These are phyloP conservation scores for Bombyx mandarina DNA, from an alignment of 1,140 invertebrate species.

Conservation along the genomic window DNA sequence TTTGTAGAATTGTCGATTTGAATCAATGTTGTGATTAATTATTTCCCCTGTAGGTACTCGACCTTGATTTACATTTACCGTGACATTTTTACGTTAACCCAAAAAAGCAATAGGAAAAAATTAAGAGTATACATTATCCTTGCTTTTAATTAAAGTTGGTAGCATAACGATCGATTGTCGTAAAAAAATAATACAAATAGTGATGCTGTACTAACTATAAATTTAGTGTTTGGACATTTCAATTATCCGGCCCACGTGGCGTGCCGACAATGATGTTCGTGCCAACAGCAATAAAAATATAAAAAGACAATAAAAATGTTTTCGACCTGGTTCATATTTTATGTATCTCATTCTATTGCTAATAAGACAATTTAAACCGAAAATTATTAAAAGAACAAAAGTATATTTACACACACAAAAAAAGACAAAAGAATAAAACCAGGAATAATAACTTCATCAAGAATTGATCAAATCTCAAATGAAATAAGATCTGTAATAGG, in stretches of 20 bases:
- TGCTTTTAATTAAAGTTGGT: no score
- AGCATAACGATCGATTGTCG: conserved; percentile 17
- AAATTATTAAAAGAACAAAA: conserved; percentile 20
- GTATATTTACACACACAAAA: conserved; percentile 21
- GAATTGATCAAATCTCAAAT: conserved; percentile 37
- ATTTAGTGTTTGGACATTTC: conserved; percentile 64
- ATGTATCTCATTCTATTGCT: conserved; percentile 23
- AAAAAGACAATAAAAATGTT: conserved; percentile 33
- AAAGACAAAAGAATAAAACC: conserved; percentile 23
- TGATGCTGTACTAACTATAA: conserved; percentile 49
- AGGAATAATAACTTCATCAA: conserved; percentile 38
- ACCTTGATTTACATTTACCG: no score
- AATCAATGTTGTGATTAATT: no score
- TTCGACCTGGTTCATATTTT: conserved; percentile 25
- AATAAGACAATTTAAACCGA: conserved; percentile 24
- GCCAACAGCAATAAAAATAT: conserved; percentile 58
- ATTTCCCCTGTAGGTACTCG: no score
- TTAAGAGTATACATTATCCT: no score
- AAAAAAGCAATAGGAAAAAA: no score
- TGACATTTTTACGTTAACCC: no score
- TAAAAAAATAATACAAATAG: conserved; percentile 38
- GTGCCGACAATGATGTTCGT: conserved; percentile 59
- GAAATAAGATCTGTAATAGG: conserved; percentile 54
- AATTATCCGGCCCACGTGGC: conserved; percentile 62
- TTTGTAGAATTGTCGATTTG: no score